Percentiles rank a stretch among this genome's conserved stretches.
These are phyloP conservation scores for Trachelus troglodyta DNA, from an alignment of 2,888 invertebrate species.

Conservation along the genomic window DNA sequence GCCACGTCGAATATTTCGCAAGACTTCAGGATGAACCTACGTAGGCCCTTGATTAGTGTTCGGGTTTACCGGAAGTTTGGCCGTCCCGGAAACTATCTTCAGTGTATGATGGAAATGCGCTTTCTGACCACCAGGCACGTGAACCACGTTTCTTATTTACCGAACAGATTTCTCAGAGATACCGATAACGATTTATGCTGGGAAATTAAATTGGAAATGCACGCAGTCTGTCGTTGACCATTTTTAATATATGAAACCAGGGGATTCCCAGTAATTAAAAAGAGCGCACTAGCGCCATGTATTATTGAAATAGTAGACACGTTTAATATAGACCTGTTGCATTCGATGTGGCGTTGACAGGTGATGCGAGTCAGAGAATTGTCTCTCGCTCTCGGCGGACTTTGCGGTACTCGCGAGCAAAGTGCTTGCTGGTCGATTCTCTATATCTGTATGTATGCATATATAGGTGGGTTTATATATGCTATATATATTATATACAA, in stretches of 20 bases:
- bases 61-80: neutral
- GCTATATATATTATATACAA: neutral
- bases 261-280: neutral
- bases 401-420: conserved; percentile 40
- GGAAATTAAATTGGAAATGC: neutral
- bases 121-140: neutral
- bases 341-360: conserved; percentile 53
- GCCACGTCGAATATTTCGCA: conserved; percentile 27
- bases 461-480: neutral
- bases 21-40: neutral
- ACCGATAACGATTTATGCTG: neutral
- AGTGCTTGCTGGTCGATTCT: conserved; percentile 24
- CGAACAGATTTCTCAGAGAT: neutral
- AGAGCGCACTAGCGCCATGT: neutral
- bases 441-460: conserved; percentile 11
- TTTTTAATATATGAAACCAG: neutral
- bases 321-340: conserved; percentile 51
- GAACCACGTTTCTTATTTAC: neutral
- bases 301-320: conserved; percentile 7
- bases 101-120: neutral
- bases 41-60: neutral
- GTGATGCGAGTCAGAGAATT: conserved; percentile 56
- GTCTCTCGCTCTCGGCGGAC: conserved; percentile 35
- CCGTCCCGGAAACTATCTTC: neutral
- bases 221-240: neutral